A percentile compares a stretch with the other conserved stretches of the same genome.
Evolutionary conservation across 2,888 invertebrate genomes (phyloP).

Genomic region (Phortica magna): DNA sequence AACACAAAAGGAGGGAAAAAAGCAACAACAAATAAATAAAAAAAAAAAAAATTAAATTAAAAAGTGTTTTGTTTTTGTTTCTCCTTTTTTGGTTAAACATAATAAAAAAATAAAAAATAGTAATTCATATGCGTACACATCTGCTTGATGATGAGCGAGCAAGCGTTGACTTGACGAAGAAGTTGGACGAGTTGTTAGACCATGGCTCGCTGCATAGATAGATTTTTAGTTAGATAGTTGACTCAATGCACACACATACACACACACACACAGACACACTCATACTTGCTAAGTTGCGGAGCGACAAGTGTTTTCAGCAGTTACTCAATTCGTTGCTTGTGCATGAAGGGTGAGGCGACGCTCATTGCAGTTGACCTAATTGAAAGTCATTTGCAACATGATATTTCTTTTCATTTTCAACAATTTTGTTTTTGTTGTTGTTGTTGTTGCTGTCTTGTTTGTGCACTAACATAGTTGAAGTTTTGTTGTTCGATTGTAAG

Average conservation of each 20-base stretch:
- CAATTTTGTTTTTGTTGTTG: too few species aligned
- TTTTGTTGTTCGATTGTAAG: background rate
- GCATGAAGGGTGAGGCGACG: background rate
- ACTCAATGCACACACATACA: background rate
- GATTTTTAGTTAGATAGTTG: conserved; percentile 9
- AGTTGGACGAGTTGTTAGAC: background rate
- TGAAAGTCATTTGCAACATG: conserved; percentile 29
- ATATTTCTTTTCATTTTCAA: background rate
- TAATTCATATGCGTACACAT: background rate
- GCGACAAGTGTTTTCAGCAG: conserved; percentile 34
- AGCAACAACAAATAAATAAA: background rate
- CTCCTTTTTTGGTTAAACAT: background rate
- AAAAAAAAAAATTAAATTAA: background rate
- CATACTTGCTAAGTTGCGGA: background rate
- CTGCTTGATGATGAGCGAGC: background rate
- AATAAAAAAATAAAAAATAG: background rate
- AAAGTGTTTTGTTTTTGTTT: conserved; percentile 1
- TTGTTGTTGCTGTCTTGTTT: background rate
- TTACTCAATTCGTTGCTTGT: background rate
- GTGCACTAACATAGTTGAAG: background rate
- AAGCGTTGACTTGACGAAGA: background rate
- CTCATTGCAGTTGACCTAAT: conserved; percentile 19
- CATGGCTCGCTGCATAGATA: conserved; percentile 16
- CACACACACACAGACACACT: background rate
- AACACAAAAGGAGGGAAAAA: background rate